A percentile compares a stretch with the other conserved stretches of the same genome.
phyloP scores from a whole-genome alignment of 2,797 vertebrate species.

The Chaenodraco wilsoni region DNA sequence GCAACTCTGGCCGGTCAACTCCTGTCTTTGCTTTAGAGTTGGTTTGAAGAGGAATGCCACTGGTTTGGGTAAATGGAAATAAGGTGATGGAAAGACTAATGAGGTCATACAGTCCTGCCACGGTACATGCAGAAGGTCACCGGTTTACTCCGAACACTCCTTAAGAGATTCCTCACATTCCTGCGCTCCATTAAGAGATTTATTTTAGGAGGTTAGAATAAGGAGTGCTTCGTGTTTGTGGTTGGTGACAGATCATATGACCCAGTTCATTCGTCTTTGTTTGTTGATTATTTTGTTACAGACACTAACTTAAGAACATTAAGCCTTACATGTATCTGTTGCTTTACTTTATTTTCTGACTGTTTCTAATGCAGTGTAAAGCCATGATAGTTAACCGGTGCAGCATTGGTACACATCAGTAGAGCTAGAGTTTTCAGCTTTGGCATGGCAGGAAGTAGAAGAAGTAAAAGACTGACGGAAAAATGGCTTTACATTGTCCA shows the following conservation, averaged over 20 bases:
- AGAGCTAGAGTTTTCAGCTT: not conserved
- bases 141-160: slow-evolving; percentile 66
- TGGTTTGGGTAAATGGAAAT: slow-evolving; percentile 34
- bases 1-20: slow-evolving; percentile 2
- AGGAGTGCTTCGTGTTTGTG: slow-evolving; percentile 54
- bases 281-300: slow-evolving; percentile 21
- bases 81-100: slow-evolving; percentile 32
- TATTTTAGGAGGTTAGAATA: slow-evolving; percentile 57
- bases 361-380: slow-evolving; percentile 12
- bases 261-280: slow-evolving; percentile 33
- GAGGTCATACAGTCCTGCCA: slow-evolving; percentile 44
- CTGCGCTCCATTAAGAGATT: slow-evolving; percentile 55
- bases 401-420: not conserved
- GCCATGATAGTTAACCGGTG: slow-evolving; percentile 4
- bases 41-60: not conserved
- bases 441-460: not conserved
- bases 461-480: not conserved
- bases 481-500: not conserved
- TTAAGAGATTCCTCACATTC: slow-evolving; percentile 76
- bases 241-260: slow-evolving; percentile 33
- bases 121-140: slow-evolving; percentile 62
- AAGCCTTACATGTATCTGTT: slow-evolving; percentile 8
- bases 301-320: slow-evolving; percentile 12
- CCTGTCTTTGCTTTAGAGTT: slow-evolving; percentile 17
- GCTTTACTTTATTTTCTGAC: not conserved